Base-by-base conservation (phyloP, 1,140 invertebrate genomes). In the Zeugodacus cucurbitae region DNA sequence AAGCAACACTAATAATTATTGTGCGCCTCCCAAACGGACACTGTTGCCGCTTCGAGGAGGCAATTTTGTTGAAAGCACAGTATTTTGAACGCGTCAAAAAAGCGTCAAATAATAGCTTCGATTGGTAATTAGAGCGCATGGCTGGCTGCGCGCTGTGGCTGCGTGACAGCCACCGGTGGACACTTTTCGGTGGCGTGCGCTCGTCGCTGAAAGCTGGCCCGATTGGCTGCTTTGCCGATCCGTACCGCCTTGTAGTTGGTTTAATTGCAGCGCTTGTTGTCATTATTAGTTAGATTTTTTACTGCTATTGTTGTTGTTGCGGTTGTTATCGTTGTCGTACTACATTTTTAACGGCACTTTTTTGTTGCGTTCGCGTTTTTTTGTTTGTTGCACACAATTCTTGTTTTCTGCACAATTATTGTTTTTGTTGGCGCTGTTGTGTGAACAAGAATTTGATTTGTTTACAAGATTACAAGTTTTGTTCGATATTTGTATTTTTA, bases 391-490 rank as follows among this genome's bases (percentile, higher is more conserved):
- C 41, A 82, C 7, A 57, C 7, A 5, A 11, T 59, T 59, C 8
- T 86, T 59, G 48, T 59, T 86, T 86, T 58, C 57, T 34, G 32
- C 58, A 32, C 57, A 86, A 86, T 59, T 86, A 58, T 64, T 87
- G 37, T 87, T 58, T 87, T 87, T 86, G 57, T 90, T 92, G 90
- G 90, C 88, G 90, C 90, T 92, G 90, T 88, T 89, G 88, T 92
- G 91, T 92, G 91, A 92, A 92, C 91, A 92, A 91, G 91, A 91
- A 91, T 92, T 91, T 92, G 90, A 92, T 92, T 92, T 92, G 91
- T 92, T 92, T 92, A 92, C 91, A 92, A 92, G 90, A 92, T 92
- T 92, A 91, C 91, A 90, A 88, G 88, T 86, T 86, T 44, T 82
- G 74, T 82, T 82, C 74, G 74, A 82, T 82, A 82, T 82, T 82